Evolutionary conservation across 2,113 vertebrate species (phyloP).

Genomic region (Hemichromis elongatus): DNA sequence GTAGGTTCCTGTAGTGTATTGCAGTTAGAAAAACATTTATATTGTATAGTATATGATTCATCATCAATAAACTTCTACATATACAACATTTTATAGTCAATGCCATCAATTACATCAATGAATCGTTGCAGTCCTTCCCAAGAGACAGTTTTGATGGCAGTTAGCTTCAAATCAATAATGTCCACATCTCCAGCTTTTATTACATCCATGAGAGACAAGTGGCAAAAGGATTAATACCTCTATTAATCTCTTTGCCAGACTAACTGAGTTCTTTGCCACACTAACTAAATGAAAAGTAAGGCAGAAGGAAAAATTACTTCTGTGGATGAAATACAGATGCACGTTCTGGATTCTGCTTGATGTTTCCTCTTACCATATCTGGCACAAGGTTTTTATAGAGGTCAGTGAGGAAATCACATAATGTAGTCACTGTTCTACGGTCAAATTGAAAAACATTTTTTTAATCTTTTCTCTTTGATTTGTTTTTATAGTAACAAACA

Average conservation of each 20-base stretch:
- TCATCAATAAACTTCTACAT: neutral
- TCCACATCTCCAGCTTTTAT: neutral
- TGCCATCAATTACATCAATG: neutral
- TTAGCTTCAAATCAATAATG: neutral
- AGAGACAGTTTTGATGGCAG: neutral
- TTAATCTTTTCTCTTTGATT: neutral
- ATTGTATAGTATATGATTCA: neutral
- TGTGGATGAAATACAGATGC: neutral
- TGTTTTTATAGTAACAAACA: neutral
- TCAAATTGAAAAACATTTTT: neutral
- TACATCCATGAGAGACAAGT: neutral
- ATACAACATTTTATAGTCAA: neutral
- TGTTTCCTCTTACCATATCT: neutral
- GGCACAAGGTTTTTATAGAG: neutral
- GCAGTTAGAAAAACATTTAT: neutral
- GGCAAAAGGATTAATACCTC: neutral
- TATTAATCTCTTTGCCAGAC: neutral
- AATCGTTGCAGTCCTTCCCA: neutral
- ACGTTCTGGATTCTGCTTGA: neutral
- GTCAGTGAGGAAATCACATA: neutral
- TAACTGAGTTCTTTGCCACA: neutral
- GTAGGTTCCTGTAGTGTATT: neutral
- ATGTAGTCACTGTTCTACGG: neutral
- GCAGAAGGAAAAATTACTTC: neutral
- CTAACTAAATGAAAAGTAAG: neutral